Evolutionary conservation across 2,797 vertebrate genomes (phyloP).

Genomic region (Myotis myotis): DNA sequence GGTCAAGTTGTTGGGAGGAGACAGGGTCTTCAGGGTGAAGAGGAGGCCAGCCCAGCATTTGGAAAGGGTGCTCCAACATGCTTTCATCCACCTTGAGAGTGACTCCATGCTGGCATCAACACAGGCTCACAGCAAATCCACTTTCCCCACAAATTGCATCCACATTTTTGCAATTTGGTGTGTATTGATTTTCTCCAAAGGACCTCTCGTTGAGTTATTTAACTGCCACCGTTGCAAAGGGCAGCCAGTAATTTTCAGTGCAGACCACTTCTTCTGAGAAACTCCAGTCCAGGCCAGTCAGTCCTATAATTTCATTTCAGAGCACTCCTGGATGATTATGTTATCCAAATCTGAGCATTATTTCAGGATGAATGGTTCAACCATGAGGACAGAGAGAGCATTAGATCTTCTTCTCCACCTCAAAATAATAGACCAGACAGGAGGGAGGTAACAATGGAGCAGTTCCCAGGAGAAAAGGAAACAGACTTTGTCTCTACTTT

Average conservation of each 20-base stretch:
- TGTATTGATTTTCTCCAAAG: conserved; percentile 73
- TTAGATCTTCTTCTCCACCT: conserved; percentile 35
- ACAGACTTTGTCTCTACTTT: background rate
- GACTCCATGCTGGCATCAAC: conserved; percentile 43
- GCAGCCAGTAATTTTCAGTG: conserved; percentile 78
- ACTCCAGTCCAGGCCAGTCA: conserved; percentile 64
- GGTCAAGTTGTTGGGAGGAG: background rate
- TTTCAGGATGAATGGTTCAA: conserved; percentile 35
- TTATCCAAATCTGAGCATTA: conserved; percentile 71
- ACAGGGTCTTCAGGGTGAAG: background rate
- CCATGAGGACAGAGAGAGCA: background rate
- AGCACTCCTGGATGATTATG: conserved; percentile 73
- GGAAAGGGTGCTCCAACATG: background rate
- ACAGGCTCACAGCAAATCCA: conserved; percentile 52
- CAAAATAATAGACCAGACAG: conserved; percentile 5
- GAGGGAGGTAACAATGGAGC: background rate
- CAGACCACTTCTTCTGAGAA: conserved; percentile 75
- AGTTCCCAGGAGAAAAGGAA: background rate
- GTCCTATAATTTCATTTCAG: conserved; percentile 81
- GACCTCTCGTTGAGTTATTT: conserved; percentile 76
- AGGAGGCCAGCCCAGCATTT: background rate
- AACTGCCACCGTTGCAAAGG: conserved; percentile 78
- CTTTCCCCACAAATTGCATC: conserved; percentile 67
- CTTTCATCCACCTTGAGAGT: conserved; percentile 34
- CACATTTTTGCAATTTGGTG: conserved; percentile 73